Evolutionary conservation across 2,797 vertebrate genomes (phyloP).

Genomic region (Eulemur coronatus): DNA sequence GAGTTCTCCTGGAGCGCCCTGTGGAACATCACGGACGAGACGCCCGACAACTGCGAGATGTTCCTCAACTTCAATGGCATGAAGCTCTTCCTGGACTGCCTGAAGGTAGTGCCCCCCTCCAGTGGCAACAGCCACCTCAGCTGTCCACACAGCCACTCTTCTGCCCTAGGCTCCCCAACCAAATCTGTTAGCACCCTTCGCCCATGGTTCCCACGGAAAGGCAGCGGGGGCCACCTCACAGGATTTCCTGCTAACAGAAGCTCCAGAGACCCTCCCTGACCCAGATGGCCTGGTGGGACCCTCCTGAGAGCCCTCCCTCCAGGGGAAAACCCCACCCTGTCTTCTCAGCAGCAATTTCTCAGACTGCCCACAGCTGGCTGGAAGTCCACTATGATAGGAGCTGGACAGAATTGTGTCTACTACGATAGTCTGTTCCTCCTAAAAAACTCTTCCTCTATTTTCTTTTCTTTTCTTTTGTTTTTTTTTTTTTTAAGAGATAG

Average conservation of each 20-base stretch:
- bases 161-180: not conserved
- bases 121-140: accelerated
- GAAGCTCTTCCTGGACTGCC: slow-evolving; percentile 96
- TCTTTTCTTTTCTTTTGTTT: too few relatives aligned
- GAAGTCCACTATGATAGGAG: not conserved
- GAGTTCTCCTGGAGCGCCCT: slow-evolving; percentile 99
- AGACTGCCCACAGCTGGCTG: not conserved
- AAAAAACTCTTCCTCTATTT: not conserved
- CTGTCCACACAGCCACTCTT: accelerated
- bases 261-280: not conserved
- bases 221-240: not conserved
- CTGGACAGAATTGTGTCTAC: not conserved
- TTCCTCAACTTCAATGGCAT: slow-evolving; percentile 97
- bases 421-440: not conserved
- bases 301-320: not conserved
- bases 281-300: not conserved
- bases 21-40: slow-evolving; percentile 99
- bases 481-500: too few relatives aligned
- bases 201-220: not conserved
- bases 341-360: not conserved
- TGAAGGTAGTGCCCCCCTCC: slow-evolving; percentile 86
- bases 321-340: not conserved
- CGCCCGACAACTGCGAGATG: slow-evolving; percentile 98
- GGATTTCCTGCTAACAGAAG: not conserved
- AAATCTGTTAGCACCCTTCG: not conserved